Conservation (phyloP, 2,888 invertebrate genomes). For the Pammene fasciana region DNA sequence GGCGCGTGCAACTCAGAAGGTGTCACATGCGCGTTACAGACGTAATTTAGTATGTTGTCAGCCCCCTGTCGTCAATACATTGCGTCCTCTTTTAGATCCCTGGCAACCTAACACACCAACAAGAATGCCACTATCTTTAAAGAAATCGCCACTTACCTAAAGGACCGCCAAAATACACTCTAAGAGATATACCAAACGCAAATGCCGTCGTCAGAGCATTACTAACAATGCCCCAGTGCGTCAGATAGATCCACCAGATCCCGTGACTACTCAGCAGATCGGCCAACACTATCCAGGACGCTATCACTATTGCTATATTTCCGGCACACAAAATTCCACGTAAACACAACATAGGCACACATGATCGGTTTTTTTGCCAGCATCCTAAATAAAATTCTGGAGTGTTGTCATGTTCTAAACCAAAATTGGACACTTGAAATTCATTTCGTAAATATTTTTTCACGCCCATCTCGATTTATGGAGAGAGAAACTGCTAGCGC, state of each 20-base stretch:
- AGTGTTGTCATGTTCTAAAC: conserved; percentile 58
- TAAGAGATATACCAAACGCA: conserved; percentile 59
- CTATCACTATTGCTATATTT: conserved; percentile 58
- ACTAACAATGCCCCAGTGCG: conserved; percentile 71
- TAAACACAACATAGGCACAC: conserved; percentile 59
- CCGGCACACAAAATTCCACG: conserved; percentile 61
- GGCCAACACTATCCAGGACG: conserved; percentile 57
- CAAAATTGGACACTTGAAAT: conserved; percentile 55
- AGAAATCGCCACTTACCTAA: conserved; percentile 58
- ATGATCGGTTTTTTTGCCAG: conserved; percentile 62
- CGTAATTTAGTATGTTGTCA: too few species aligned
- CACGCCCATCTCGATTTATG: conserved; percentile 57
- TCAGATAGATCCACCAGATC: conserved; percentile 69
- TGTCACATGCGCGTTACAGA: too few species aligned
- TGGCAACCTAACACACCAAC: too few species aligned
- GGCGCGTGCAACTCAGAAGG: too few species aligned
- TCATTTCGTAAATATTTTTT: conserved; percentile 63
- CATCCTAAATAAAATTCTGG: conserved; percentile 65
- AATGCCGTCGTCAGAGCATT: conserved; percentile 61
- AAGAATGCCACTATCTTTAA: too few species aligned
- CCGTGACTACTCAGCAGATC: conserved; percentile 42
- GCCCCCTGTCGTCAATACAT: too few species aligned
- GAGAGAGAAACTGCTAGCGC: neutral
- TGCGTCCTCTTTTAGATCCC: too few species aligned
- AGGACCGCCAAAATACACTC: conserved; percentile 55